phyloP scores from a whole-genome alignment of 2,113 vertebrate species.

The Leptobrachium ailaonicum region DNA sequence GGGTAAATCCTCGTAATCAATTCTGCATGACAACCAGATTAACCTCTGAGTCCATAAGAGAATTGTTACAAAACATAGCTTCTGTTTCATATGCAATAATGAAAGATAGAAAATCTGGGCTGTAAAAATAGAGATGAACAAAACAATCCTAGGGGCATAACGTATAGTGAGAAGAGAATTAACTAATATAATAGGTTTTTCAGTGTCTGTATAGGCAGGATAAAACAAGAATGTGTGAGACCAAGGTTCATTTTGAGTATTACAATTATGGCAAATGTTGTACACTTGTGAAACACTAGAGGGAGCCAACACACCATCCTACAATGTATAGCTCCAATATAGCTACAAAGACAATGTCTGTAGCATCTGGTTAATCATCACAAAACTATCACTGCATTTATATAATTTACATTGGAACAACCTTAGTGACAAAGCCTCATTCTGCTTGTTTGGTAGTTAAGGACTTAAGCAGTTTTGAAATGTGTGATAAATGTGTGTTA shows the following conservation, averaged over 20 bases:
- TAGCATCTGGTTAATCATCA: too few species aligned
- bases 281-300: conserved; percentile 28
- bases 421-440: too few species aligned
- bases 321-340: background rate
- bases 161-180: background rate
- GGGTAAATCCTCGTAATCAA: too few species aligned
- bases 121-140: background rate
- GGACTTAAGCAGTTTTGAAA: too few species aligned
- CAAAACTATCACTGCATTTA: too few species aligned
- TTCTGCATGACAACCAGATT: too few species aligned
- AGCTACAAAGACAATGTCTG: background rate
- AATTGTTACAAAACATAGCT: too few species aligned
- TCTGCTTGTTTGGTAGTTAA: too few species aligned
- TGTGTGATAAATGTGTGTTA: too few species aligned
- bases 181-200: background rate
- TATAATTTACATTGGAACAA: too few species aligned
- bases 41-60: too few species aligned
- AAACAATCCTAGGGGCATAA: background rate
- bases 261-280: background rate
- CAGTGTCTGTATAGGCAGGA: conserved; percentile 3
- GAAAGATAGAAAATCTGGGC: background rate
- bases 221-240: background rate
- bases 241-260: background rate
- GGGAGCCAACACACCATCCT: conserved; percentile 22
- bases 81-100: too few species aligned